Evolutionary conservation across 2,888 invertebrate species (phyloP), one percentile per base, ranked within the genome.

Genomic region (Dicranocentrus wangi): DNA sequence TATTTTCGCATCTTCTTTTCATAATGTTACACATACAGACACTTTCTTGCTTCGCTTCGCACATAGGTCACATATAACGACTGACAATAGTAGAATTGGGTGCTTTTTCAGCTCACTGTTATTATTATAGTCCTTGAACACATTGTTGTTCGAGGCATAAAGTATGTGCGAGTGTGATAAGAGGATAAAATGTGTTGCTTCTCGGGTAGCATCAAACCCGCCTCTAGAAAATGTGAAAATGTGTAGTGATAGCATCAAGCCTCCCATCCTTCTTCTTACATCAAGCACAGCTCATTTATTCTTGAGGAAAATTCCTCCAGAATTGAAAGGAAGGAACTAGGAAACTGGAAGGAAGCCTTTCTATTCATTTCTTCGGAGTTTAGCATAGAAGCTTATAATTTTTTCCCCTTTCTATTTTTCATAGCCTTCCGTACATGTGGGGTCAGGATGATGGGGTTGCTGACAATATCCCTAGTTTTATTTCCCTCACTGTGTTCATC

Each of bases 141-240:
- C 47, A 39, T 72, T 71, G 58, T 72, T 79, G 79, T 51, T 42
- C 13, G 51, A 68, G 23, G 28, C 17, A 72, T 61, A 72, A 68
- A 68, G 72, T 72, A 72, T 79, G 79, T 72, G 79, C 66, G 79
- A 72, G 72, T 68, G 72, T 58, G 79, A 79, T 79, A 79, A 79
- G 79, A 72, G 79, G 79, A 79, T 79, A 72, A 79, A 78, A 69
- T 21, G 60, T 63, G 65, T 78, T 71, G 71, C 78, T 78, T 66
- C 78, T 61, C 28, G 65, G 65, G 23, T 3, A 66, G 63, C 43
- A 21, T 63, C 63, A 63, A 63, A 10, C 19, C 2, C 13, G 39
- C 13, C 8, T 39, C 21, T 5, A 55, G 55, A 55, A 23, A 23
- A 55, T 55, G 15, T 15, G 55, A 8, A 55, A 55, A 55, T 55